Base-by-base conservation (phyloP, 2,797 vertebrate species). In the Tinamus major region DNA sequence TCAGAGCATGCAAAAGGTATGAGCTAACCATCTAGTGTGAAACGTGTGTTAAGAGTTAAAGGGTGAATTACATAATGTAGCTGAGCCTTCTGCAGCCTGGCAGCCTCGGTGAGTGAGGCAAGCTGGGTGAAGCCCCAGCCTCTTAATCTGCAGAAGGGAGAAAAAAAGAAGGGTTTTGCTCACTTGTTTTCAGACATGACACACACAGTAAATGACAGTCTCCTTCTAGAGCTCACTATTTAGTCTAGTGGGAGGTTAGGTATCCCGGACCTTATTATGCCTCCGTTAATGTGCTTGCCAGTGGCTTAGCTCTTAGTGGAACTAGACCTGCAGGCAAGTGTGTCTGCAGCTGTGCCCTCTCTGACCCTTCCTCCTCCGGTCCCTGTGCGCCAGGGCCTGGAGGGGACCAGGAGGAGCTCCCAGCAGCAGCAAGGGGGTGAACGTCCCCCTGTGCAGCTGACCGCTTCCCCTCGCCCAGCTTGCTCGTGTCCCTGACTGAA, bases 61-160 rank as follows among this genome's bases (percentile, higher is more conserved):
- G 63, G 74, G 75, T 64, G 78, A 83, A 78, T 82, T 33, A 84
- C 18, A 23, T 69, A 13, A 71, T 24, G 37, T 29, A 80, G 71
- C 65, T 48, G 78, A 85, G 16, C 39, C 21, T 85, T 67, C 27
- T 85, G 48, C 48, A 80, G 9, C 17, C 12, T 78, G 62, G 8
- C 1, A 12, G 6, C 68, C 56, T 39, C 31, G 63, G 18, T 31
- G 9, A 77, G 55, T 0, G 11, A 0, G 42, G 35, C 23, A 17
- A 75, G 35, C 6, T 68, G 71, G 23, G 21, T 68, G 63, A 75
- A 59, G 79, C 3, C 6, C 10, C 24, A 24, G 9, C 53, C 2
- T 78, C 44, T 74, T 58, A 27, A 61, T 74, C 74, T 56, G 21
- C 70, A 85, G 26, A 29, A 79, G 41, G 4, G 4, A 46, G 44